Evolutionary conservation across 2,113 vertebrate genomes (phyloP), one percentile per base, ranked within the genome.

Genomic region (Ptilonorhynchus violaceus): DNA sequence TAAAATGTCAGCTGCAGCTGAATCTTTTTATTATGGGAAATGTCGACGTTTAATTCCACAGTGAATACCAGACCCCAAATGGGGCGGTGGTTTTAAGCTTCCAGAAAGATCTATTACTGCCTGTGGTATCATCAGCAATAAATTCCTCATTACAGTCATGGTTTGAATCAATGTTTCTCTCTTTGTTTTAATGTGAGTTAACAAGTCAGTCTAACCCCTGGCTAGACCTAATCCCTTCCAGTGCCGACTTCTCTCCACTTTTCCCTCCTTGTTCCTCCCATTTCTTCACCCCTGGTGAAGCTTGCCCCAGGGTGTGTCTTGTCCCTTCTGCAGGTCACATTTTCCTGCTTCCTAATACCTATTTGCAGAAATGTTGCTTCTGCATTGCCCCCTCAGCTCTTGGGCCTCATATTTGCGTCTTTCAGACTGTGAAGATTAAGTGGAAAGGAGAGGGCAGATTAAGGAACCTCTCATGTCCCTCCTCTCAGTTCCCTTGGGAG

Each of bases 91-190:
- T 28, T 86, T 68, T 50, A 44, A 74, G 60, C 55, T 80, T 90
- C 50, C 66, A 79, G 89, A 59, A 93, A 56, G 59, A 77, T 46
- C 41, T 70, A 25, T 31, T 37, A 15, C 63, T 52, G 92, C 55
- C 35, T 70, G 41, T 81, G 73, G 79, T 68, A 60, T 19, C 59
- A 21, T 39, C 25, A 8, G 66, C 88, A 92, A 96, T 94, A 96
- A 96, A 95, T 39, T 47, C 81, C 41, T 87, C 60, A 53, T 46
- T 84, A 30, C 24, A 30, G 23, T 7, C 50, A 35, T 85, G 55
- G 50, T 58, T 19, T 50, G 88, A 80, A 49, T 25, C 22, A 60
- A 8, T 47, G 72, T 30, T 59, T 70, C 64, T 85, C 7, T 82
- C 59, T 67, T 23, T 81, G 15, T 30, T 88, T 69, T 25, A 58